Conservation (phyloP, 2,888 invertebrate genomes). For the Hoplodrina blanda region DNA sequence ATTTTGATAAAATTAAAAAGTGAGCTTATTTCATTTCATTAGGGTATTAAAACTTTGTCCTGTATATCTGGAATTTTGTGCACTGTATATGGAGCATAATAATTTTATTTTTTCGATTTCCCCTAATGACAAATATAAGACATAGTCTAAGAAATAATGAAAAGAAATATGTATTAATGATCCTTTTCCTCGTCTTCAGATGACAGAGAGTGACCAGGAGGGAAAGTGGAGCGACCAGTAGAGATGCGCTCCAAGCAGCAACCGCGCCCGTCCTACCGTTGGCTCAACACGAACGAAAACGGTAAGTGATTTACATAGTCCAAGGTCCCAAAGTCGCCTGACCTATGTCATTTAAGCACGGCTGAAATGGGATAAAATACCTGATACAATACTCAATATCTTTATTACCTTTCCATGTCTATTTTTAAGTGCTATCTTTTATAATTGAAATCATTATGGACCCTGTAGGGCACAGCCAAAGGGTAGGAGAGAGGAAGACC, state of each 20-base stretch:
- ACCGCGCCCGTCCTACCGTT: slow-evolving; percentile 93
- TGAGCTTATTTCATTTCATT: slow-evolving; percentile 27
- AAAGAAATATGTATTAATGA: not conserved
- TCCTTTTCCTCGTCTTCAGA: slow-evolving; percentile 70
- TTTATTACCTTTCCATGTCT: no score
- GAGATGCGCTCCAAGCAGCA: slow-evolving; percentile 93
- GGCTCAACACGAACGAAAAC: slow-evolving; percentile 92
- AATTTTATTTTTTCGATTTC: not conserved
- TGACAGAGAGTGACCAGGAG: slow-evolving; percentile 77
- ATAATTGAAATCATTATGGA: no score
- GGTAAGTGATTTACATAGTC: slow-evolving; percentile 76
- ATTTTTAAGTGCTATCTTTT: no score
- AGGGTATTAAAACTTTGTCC: not conserved
- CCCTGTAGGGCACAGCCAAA: no score
- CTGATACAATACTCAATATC: no score
- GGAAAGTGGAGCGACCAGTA: slow-evolving; percentile 81
- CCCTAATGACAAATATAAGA: no score
- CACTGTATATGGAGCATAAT: not conserved
- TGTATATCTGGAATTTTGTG: not conserved
- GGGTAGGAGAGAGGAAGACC: no score
- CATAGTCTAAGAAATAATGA: no score
- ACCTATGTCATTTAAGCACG: no score
- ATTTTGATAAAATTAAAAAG: slow-evolving; percentile 34
- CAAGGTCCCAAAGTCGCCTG: not conserved
- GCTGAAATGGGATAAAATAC: no score